phyloP scores from a whole-genome alignment of 1,140 invertebrate genomes.

The Physella acuta region DNA sequence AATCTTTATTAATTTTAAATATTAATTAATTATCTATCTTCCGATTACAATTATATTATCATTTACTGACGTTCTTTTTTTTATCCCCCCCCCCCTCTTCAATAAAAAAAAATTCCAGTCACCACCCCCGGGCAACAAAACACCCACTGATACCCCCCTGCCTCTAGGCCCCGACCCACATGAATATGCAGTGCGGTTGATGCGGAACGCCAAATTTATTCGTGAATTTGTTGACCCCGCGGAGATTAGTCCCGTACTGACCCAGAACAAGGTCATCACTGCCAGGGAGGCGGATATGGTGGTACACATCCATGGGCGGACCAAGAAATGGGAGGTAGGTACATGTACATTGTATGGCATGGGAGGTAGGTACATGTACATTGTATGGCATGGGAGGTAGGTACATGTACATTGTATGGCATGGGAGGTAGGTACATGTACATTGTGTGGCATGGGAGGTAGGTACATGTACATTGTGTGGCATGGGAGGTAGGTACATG shows the following conservation, averaged over 20 bases:
- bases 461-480: too few relatives aligned
- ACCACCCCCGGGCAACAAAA: neutral
- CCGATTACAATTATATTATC: too few relatives aligned
- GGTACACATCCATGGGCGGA: conserved; percentile 3
- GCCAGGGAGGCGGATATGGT: conserved; percentile 26
- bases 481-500: too few relatives aligned
- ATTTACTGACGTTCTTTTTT: too few relatives aligned
- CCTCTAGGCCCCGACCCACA: conserved; percentile 17
- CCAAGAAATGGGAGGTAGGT: conserved; percentile 28
- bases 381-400: too few relatives aligned
- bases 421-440: too few relatives aligned
- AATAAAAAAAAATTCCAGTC: neutral
- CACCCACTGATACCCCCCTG: conserved; percentile 8
- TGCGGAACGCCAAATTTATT: conserved; percentile 21
- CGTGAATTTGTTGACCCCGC: conserved; percentile 19
- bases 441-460: too few relatives aligned
- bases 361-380: too few relatives aligned
- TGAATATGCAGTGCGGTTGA: conserved; percentile 25
- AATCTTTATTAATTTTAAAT: too few relatives aligned
- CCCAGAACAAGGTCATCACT: conserved; percentile 23
- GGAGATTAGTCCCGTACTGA: conserved; percentile 2
- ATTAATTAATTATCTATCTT: too few relatives aligned
- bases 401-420: too few relatives aligned
- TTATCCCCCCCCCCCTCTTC: neutral
- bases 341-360: too few relatives aligned